Base-by-base conservation (phyloP, 2,113 vertebrate genomes). In the Rostratula benghalensis region DNA sequence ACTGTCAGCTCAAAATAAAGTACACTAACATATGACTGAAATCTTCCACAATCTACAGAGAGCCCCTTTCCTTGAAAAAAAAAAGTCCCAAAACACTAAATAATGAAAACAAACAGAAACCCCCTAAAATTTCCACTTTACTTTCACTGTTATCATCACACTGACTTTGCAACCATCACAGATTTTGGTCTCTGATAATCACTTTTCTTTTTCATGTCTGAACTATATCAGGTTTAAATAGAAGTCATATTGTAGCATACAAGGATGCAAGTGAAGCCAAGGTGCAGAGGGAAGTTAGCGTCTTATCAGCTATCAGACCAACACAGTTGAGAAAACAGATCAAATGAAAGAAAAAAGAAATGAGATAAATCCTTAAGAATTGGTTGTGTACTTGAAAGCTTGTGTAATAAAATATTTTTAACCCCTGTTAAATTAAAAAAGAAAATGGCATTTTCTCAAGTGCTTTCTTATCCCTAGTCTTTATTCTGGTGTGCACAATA, bases 1-100 rank as follows among this genome's bases (percentile, higher is more conserved):
- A 85, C 80, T 87, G 43, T 70, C 79, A 94, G 87, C 80, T 92
- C 37, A 92, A 91, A 94, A 96, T 77, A 60, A 94, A 91, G 30
- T 67, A 73, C 57, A 57, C 30, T 82, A 85, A 77, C 22, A 68
- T 23, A 41, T 0, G 0, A 79, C 67, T 57, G 77, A 87, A 63
- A 90, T 67, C 39, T 89, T 89, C 59, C 54, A 73, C 4, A 83
- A 57, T 89, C 59, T 50, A 73, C 4, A 83, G 61, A 84, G 43
- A 81, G 24, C 31, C 11, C 21, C 50, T 70, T 76, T 81, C 43
- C 65, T 73, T 82, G 30, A 28, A 71, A 87, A n/a, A 30, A 57
- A 73, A 60, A 50, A 11, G 15, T 27, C 17, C 27, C 19, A 71
- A 21, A 56, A 1, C 43, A 33, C 27, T 37, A 59, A 54, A 27